Evolutionary conservation across 2,797 vertebrate genomes (phyloP).

Genomic region (Chrosomus eos): DNA sequence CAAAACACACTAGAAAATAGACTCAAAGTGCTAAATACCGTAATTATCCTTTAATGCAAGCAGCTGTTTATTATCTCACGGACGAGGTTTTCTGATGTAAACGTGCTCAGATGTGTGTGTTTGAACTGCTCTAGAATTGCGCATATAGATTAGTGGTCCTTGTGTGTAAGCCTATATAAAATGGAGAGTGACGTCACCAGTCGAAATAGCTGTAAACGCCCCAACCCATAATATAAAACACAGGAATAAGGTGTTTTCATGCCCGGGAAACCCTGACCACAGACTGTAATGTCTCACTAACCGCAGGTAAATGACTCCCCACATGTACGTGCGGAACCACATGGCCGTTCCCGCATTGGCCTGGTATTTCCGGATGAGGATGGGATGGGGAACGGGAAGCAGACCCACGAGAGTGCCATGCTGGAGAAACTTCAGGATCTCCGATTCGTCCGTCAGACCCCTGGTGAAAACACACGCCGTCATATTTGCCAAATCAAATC

Average conservation of each 20-base stretch:
- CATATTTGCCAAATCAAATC: background rate
- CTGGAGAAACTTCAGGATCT: constrained; percentile 97
- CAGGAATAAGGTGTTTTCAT: background rate
- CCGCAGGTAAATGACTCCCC: constrained; percentile 98
- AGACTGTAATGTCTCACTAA: constrained; percentile 68
- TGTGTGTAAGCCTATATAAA: no score
- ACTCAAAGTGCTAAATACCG: no score
- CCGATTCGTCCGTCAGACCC: constrained; percentile 95
- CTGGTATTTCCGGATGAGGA: constrained; percentile 99
- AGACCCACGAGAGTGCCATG: constrained; percentile 97
- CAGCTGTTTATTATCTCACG: no score
- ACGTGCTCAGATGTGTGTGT: no score
- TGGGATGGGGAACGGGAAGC: constrained; percentile 96
- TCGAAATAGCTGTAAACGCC: no score
- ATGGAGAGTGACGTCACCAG: no score
- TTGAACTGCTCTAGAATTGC: no score
- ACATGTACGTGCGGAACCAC: constrained; percentile 99
- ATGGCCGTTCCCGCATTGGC: constrained; percentile 96
- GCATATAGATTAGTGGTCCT: no score
- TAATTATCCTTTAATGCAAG: no score
- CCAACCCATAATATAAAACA: no score
- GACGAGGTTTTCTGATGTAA: no score
- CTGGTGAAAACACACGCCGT: constrained; percentile 68
- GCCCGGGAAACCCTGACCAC: background rate
- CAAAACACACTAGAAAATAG: no score